Evolutionary conservation across 2,888 invertebrate species (phyloP).

Genomic region (Erpobdella octoculata): DNA sequence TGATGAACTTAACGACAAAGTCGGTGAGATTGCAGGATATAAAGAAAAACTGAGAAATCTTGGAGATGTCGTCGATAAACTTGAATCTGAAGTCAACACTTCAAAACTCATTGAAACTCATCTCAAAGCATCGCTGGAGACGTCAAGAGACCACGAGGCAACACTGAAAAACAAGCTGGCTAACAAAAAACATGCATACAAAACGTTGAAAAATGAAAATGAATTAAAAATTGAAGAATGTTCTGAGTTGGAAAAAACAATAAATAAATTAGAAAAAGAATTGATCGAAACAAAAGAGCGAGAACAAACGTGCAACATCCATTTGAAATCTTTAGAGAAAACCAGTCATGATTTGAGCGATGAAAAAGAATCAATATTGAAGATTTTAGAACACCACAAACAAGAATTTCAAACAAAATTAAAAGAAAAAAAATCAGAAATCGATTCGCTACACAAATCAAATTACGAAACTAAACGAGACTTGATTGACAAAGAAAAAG

Average conservation of each 20-base stretch:
- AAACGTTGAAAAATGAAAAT: neutral
- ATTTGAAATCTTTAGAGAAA: neutral
- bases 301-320: neutral
- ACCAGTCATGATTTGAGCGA: neutral
- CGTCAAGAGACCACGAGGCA: neutral
- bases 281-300: neutral
- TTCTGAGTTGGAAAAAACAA: neutral
- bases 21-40: neutral
- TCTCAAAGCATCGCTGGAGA: neutral
- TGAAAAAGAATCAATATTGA: neutral
- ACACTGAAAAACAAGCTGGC: neutral
- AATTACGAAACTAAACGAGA: neutral
- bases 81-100: neutral
- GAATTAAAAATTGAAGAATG: neutral
- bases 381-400: conserved; percentile 5
- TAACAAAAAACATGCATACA: neutral
- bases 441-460: conserved; percentile 5
- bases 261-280: neutral
- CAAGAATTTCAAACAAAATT: neutral
- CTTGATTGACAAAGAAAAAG: neutral
- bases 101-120: neutral
- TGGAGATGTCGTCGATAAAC: neutral
- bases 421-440: neutral
- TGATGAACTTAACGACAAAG: conserved; percentile 10
- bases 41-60: neutral